phyloP scores from a whole-genome alignment of 2,888 invertebrate genomes.

The Magallana nippona region DNA sequence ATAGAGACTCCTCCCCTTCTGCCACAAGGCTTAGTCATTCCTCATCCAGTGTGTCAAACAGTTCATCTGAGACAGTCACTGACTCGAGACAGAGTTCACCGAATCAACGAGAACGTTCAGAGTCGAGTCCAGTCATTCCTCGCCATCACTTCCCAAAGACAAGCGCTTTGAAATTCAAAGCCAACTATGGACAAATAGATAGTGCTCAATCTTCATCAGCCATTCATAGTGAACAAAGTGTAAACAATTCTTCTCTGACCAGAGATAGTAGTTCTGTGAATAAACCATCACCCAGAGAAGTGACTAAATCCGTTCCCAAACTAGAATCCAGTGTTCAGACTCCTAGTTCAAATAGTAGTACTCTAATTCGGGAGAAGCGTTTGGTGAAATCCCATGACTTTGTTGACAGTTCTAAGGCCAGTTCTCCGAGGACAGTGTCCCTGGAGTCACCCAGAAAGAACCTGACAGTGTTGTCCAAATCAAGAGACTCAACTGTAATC shows the following conservation, averaged over 20 bases:
- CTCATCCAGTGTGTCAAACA: conserved; percentile 53
- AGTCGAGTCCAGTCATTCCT: conserved; percentile 58
- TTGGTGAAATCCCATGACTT: conserved; percentile 18
- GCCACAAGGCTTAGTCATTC: conserved; percentile 47
- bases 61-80: conserved; percentile 52
- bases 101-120: conserved; percentile 52
- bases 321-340: conserved; percentile 11
- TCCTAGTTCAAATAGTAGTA: conserved; percentile 1
- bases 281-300: neutral
- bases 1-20: conserved; percentile 42
- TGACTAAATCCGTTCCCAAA: neutral
- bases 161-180: conserved; percentile 42
- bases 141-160: conserved; percentile 60
- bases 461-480: conserved; percentile 15
- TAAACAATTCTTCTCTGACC: neutral
- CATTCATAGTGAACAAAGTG: conserved; percentile 13
- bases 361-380: conserved; percentile 3
- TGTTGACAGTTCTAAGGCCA: neutral
- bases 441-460: conserved; percentile 15
- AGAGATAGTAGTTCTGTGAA: conserved; percentile 12
- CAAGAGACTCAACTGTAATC: conserved; percentile 21
- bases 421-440: conserved; percentile 20
- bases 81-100: conserved; percentile 53
- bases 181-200: conserved; percentile 47
- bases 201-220: conserved; percentile 45